Percentiles rank a stretch among this genome's conserved stretches.
Conservation (phyloP, 2,113 vertebrate genomes). For the Crotalus horridus region DNA sequence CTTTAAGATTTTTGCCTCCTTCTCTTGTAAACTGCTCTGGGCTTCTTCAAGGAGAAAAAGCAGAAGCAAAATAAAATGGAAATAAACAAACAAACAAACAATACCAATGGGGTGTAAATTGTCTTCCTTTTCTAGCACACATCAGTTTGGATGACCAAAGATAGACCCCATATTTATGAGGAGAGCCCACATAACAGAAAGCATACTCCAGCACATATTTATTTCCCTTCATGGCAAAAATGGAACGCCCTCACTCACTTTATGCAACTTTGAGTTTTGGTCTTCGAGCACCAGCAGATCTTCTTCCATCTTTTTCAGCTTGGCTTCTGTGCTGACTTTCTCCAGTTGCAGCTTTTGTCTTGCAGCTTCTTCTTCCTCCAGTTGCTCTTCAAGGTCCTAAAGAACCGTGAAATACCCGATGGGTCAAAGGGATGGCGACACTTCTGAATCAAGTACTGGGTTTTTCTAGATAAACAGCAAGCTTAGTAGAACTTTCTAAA, state of each 20-base stretch:
- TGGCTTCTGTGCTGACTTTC: constrained; percentile 84
- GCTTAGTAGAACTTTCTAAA: neutral
- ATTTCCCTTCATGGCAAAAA: neutral
- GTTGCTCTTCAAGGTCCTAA: constrained; percentile 86
- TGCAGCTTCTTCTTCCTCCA: constrained; percentile 86
- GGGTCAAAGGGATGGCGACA: too few relatives aligned
- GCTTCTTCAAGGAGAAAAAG: neutral
- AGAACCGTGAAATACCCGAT: neutral
- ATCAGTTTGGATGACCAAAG: neutral
- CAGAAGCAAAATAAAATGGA: neutral
- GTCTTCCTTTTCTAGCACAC: neutral
- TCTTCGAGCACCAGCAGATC: constrained; percentile 76
- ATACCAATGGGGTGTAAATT: neutral
- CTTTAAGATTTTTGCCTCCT: neutral
- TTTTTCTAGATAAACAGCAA: neutral
- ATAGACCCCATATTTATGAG: neutral
- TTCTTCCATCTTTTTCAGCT: constrained; percentile 81
- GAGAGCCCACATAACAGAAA: neutral
- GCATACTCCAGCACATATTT: too few relatives aligned
- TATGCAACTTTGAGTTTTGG: constrained; percentile 80
- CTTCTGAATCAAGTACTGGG: neutral
- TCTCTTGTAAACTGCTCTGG: neutral
- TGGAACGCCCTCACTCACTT: constrained; percentile 61
- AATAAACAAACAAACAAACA: neutral
- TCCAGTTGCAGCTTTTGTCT: constrained; percentile 88